Conservation (phyloP, 2,888 invertebrate species). For the Phymatocera aterrima region DNA sequence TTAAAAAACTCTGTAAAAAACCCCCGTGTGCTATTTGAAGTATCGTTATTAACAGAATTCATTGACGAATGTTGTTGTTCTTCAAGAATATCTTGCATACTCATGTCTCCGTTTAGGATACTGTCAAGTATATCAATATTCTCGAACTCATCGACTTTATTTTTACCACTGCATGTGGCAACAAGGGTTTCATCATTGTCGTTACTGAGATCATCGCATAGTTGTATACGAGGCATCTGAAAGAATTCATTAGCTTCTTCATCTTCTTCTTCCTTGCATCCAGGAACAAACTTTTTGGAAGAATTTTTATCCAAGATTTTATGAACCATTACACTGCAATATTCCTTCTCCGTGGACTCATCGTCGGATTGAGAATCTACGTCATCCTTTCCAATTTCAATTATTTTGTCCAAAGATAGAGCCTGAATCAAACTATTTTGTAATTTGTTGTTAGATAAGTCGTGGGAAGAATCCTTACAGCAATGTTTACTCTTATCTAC, state of each 20-base stretch:
- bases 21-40: slow-evolving; percentile 49
- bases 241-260: slow-evolving; percentile 15
- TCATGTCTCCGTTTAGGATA: slow-evolving; percentile 57
- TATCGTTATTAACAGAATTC: slow-evolving; percentile 50
- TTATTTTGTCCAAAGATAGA: slow-evolving; percentile 33
- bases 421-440: slow-evolving; percentile 34
- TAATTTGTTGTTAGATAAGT: slow-evolving; percentile 4
- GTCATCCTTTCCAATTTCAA: slow-evolving; percentile 28
- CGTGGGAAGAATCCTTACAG: not conserved
- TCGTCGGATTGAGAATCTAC: slow-evolving; percentile 28
- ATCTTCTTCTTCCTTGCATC: not conserved
- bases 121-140: slow-evolving; percentile 58
- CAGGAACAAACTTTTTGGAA: not conserved
- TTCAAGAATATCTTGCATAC: slow-evolving; percentile 56
- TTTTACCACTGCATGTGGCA: not conserved
- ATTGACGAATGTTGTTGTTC: slow-evolving; percentile 43
- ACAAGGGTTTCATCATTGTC: slow-evolving; percentile 4
- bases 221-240: slow-evolving; percentile 22
- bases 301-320: not conserved
- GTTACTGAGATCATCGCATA: slow-evolving; percentile 27
- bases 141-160: slow-evolving; percentile 54
- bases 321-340: not conserved
- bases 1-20: slow-evolving; percentile 53
- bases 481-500: not conserved
- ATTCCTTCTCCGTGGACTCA: slow-evolving; percentile 7